Conservation (phyloP, 2,797 vertebrate species). For the Phoeniculus purpureus region DNA sequence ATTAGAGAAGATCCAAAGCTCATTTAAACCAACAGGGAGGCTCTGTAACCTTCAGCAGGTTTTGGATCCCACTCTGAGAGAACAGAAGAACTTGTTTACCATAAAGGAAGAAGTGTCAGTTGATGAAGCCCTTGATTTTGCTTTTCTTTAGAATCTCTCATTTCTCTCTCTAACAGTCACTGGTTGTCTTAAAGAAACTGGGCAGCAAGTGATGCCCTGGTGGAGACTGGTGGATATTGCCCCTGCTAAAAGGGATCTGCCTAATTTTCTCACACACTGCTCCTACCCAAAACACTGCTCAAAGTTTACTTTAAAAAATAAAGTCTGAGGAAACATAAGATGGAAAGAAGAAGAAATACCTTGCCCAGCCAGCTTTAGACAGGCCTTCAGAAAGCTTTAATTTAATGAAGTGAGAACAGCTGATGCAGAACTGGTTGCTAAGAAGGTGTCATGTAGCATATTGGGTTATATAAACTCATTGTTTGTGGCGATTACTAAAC, state of each 20-base stretch:
- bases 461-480: constrained; percentile 20
- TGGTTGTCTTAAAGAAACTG: background rate
- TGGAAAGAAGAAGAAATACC: background rate
- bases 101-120: constrained; percentile 9
- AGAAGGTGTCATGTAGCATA: constrained; percentile 24
- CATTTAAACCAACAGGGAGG: constrained; percentile 30
- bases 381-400: constrained; percentile 7
- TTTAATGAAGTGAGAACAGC: constrained; percentile 29
- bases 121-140: constrained; percentile 9
- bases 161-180: background rate
- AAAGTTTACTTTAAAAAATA: background rate
- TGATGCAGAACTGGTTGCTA: constrained; percentile 20
- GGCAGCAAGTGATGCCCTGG: background rate
- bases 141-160: background rate
- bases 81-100: constrained; percentile 24
- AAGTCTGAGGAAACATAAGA: background rate
- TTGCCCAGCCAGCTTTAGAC: background rate
- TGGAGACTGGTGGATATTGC: background rate
- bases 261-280: background rate
- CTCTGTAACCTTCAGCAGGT: constrained; percentile 51
- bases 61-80: constrained; percentile 7
- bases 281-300: background rate
- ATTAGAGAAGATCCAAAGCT: constrained; percentile 51
- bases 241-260: background rate
- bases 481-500: constrained; percentile 1